Conservation (phyloP, 2,113 vertebrate genomes). For the Cricetomys ansorgei region DNA sequence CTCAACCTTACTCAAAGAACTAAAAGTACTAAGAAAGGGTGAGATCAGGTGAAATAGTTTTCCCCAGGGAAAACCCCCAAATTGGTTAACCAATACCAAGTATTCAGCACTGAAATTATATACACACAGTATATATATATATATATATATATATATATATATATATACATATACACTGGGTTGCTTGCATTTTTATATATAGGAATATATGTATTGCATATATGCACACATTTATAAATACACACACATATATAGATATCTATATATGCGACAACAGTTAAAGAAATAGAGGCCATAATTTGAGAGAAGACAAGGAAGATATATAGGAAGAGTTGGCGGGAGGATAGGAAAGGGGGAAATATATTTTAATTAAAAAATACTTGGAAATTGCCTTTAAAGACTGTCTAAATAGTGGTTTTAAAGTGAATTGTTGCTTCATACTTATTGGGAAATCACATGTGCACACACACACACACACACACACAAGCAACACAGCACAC, state of each 20-base stretch:
- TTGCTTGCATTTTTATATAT: not conserved
- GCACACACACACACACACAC: not conserved
- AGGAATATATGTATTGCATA: not conserved
- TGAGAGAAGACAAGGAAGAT: not conserved
- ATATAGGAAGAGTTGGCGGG: not conserved
- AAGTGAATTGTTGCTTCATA: not conserved
- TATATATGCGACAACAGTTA: not conserved
- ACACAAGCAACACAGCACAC: no score
- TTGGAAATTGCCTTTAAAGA: not conserved
- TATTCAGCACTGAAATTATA: not conserved
- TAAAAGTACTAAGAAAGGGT: not conserved
- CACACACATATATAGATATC: not conserved
- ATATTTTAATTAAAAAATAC: not conserved
- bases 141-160: no score
- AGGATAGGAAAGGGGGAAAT: not conserved
- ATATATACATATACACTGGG: not conserved
- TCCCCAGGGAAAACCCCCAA: not conserved
- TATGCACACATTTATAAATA: not conserved
- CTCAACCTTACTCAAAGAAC: not conserved
- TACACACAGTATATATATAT: not conserved
- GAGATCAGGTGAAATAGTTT: not conserved
- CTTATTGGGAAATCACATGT: not conserved
- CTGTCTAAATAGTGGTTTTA: not conserved
- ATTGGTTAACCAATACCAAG: not conserved
- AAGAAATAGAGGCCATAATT: not conserved